A percentile compares a stretch with the other conserved stretches of the same genome.
phyloP scores from a whole-genome alignment of 2,888 invertebrate genomes.

The Invenusta paracnida region DNA sequence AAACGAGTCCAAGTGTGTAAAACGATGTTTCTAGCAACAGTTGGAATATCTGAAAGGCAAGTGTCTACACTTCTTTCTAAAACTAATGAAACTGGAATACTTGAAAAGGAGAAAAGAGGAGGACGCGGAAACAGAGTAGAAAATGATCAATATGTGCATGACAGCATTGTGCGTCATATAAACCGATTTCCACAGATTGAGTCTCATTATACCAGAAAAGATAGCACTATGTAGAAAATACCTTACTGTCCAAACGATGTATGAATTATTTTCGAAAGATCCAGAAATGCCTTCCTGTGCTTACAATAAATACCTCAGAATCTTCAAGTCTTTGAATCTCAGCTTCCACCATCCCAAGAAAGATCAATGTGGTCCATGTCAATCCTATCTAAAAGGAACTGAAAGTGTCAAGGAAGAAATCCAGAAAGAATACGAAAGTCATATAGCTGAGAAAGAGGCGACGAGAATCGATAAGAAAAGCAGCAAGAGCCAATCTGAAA shows the following conservation, averaged over 20 bases:
- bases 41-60: background rate
- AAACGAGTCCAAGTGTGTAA: conserved; percentile 6
- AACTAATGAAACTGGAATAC: conserved; percentile 6
- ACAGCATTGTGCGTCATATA: background rate
- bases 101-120: background rate
- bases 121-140: background rate
- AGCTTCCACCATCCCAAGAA: conserved; percentile 1
- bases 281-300: background rate
- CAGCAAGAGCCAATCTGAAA: background rate
- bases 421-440: background rate
- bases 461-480: background rate
- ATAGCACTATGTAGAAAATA: background rate
- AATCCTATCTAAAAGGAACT: background rate
- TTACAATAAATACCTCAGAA: background rate
- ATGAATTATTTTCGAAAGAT: background rate
- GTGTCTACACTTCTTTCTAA: background rate
- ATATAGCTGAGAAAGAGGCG: conserved; percentile 12
- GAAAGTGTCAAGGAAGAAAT: background rate
- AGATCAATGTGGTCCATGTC: background rate
- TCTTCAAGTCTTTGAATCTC: background rate
- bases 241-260: background rate
- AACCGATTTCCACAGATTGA: background rate
- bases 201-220: background rate
- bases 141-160: background rate
- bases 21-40: background rate